Evolutionary conservation across 2,113 vertebrate genomes (phyloP).

Genomic region (Verasper variegatus): DNA sequence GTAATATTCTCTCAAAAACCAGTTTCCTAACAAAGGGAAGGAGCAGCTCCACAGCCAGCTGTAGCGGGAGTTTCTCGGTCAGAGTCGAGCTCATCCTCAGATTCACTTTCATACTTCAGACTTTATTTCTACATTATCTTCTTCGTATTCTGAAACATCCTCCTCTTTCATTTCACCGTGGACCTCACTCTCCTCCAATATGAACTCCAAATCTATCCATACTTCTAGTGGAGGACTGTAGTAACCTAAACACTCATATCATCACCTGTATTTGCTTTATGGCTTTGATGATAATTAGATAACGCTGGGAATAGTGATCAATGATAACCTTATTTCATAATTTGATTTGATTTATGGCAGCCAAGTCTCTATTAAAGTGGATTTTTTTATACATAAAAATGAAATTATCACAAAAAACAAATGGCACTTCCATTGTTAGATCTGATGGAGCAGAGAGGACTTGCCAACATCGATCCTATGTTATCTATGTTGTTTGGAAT

Average conservation of each 20-base stretch:
- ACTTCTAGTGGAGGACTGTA: too few species aligned
- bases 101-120: background rate
- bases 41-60: background rate
- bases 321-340: background rate
- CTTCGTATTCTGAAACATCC: background rate
- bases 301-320: background rate
- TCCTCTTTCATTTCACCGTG: background rate
- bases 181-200: background rate
- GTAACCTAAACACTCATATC: background rate
- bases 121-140: background rate
- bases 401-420: background rate
- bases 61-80: background rate
- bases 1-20: background rate
- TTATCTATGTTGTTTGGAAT: too few species aligned
- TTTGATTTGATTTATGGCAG: background rate
- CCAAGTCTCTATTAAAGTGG: background rate
- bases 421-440: background rate
- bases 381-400: background rate
- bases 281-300: background rate
- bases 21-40: background rate
- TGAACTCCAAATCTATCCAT: background rate
- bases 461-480: too few species aligned
- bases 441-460: too few species aligned
- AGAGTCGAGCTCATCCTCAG: background rate
- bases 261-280: background rate